A percentile compares a stretch with the other conserved stretches of the same genome.
These are phyloP conservation scores for Stenodema calcarata DNA, from an alignment of 2,888 invertebrate genomes.

Conservation along the genomic window DNA sequence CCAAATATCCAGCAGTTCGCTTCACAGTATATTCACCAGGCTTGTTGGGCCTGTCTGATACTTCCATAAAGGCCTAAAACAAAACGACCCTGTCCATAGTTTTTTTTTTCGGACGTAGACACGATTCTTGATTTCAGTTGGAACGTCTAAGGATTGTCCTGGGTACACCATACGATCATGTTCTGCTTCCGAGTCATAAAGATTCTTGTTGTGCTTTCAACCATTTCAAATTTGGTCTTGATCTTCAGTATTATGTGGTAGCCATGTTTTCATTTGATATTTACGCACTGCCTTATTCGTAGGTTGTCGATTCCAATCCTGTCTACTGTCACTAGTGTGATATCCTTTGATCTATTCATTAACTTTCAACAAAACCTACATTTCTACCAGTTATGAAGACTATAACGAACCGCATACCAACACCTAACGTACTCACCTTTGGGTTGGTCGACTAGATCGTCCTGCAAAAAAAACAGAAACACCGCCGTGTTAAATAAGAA, in stretches of 20 bases:
- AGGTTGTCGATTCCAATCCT: not conserved
- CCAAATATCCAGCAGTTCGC: too few species aligned
- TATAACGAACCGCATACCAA: not conserved
- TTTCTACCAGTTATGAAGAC: not conserved
- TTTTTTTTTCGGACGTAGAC: too few species aligned
- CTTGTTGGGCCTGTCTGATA: too few species aligned
- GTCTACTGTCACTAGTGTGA: slow-evolving; percentile 44
- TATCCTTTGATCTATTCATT: not conserved
- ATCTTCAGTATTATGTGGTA: not conserved
- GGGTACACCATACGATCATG: too few species aligned
- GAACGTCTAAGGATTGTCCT: too few species aligned
- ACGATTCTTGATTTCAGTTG: too few species aligned
- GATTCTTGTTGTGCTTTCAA: not conserved
- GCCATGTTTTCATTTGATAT: not conserved
- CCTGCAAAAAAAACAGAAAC: slow-evolving; percentile 62
- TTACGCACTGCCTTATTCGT: not conserved
- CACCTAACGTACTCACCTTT: slow-evolving; percentile 59
- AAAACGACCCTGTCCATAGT: too few species aligned
- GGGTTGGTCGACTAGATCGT: slow-evolving; percentile 67
- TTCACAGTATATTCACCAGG: too few species aligned
- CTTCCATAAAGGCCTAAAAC: too few species aligned
- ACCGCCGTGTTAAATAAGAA: not conserved
- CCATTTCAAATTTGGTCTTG: not conserved
- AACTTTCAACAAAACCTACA: not conserved
- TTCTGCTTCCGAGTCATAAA: too few species aligned